phyloP scores from a whole-genome alignment of 2,113 vertebrate species.

The Pterocles gutturalis region DNA sequence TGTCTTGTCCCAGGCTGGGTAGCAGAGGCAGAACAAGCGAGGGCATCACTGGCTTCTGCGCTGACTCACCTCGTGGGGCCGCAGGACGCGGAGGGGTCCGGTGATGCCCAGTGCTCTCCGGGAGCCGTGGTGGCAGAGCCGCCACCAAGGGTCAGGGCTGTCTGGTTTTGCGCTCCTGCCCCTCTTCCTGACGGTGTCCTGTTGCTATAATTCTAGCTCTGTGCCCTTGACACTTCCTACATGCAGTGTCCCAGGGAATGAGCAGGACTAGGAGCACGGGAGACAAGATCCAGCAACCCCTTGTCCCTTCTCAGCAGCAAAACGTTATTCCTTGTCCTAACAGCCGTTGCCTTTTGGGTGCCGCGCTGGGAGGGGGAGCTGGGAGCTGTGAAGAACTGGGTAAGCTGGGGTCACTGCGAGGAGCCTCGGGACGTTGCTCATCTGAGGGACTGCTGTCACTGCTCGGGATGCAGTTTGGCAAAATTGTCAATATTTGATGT shows the following conservation, averaged over 20 bases:
- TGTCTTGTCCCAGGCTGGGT: background rate
- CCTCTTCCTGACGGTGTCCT: background rate
- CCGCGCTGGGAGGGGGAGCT: rapidly evolving
- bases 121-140: background rate
- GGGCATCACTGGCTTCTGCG: rapidly evolving
- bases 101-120: background rate
- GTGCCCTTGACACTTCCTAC: too few relatives aligned
- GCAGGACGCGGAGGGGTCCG: rapidly evolving
- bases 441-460: background rate
- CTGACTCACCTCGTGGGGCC: background rate
- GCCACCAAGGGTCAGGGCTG: rapidly evolving
- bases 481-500: background rate
- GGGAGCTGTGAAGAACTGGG: rapidly evolving
- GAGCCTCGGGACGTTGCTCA: background rate
- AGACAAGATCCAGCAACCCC: background rate
- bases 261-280: background rate
- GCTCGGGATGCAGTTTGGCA: background rate
- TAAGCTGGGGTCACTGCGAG: background rate
- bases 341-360: rapidly evolving
- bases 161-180: background rate
- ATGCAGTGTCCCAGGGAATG: background rate
- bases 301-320: rapidly evolving
- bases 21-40: background rate
- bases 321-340: background rate
- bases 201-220: background rate